phyloP scores from a whole-genome alignment of 2,113 vertebrate species.

The Macrotus californicus region DNA sequence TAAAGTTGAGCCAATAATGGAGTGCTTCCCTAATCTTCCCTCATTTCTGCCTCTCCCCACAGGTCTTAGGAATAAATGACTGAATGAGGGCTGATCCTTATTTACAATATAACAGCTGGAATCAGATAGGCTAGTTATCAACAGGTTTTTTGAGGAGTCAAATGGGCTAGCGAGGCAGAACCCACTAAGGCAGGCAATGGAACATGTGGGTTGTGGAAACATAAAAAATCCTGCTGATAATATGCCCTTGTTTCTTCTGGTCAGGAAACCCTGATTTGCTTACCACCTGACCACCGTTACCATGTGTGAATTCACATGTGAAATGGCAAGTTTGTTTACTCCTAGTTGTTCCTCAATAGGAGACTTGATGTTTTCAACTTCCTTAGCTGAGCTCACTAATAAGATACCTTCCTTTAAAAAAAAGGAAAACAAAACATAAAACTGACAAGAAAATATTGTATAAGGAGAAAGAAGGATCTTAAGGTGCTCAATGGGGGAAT shows the following conservation, averaged over 20 bases:
- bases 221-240: neutral
- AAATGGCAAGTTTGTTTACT: neutral
- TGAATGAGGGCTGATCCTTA: neutral
- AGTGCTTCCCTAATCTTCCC: neutral
- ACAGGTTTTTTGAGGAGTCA: rapidly evolving
- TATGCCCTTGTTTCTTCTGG: neutral
- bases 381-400: neutral
- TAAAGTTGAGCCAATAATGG: neutral
- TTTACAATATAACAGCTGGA: neutral
- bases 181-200: neutral
- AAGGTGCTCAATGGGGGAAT: neutral
- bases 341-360: neutral
- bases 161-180: neutral
- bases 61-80: neutral
- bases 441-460: neutral
- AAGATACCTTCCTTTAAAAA: neutral
- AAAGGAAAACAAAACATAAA: neutral
- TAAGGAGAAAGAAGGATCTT: neutral
- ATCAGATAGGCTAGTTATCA: neutral
- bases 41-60: neutral
- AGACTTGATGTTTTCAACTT: neutral
- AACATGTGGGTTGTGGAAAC: neutral
- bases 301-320: neutral
- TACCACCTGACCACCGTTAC: neutral
- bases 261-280: neutral